phyloP scores from a whole-genome alignment of 2,113 vertebrate genomes.

The Mormyrus iriodes region DNA sequence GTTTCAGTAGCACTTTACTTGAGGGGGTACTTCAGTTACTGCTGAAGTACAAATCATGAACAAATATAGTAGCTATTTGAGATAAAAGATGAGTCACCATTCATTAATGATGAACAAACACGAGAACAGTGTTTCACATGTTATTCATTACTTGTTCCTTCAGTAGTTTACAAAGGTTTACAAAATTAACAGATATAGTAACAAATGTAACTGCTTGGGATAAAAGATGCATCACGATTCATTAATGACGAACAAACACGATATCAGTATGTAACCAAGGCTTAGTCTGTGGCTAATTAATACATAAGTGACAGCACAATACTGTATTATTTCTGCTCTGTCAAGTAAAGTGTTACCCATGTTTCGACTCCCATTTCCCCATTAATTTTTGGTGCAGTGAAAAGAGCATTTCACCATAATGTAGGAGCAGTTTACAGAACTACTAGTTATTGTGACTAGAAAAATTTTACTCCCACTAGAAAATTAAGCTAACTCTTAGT shows the following conservation, averaged over 20 bases:
- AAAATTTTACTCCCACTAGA: not conserved
- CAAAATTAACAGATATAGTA: not conserved
- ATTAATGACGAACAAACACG: not conserved
- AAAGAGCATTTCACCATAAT: not conserved
- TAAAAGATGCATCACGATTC: not conserved
- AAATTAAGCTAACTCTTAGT: not conserved
- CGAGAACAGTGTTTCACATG: not conserved
- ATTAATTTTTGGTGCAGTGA: not conserved
- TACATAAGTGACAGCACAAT: not conserved
- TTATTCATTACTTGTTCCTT: not conserved
- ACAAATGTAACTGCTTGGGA: not conserved
- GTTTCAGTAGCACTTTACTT: not conserved
- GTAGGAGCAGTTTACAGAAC: not conserved
- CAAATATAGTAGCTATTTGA: not conserved
- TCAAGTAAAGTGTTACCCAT: not conserved
- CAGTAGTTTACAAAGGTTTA: not conserved
- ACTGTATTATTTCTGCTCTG: not conserved
- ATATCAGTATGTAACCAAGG: not conserved
- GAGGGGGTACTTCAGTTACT: not conserved
- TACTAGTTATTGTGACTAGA: not conserved
- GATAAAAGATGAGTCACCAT: not conserved
- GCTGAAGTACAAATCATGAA: not conserved
- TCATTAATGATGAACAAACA: not conserved
- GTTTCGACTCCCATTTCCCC: not conserved
- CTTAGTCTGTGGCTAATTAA: not conserved